phyloP scores from a whole-genome alignment of 2,113 vertebrate genomes.

The Cervus canadensis region DNA sequence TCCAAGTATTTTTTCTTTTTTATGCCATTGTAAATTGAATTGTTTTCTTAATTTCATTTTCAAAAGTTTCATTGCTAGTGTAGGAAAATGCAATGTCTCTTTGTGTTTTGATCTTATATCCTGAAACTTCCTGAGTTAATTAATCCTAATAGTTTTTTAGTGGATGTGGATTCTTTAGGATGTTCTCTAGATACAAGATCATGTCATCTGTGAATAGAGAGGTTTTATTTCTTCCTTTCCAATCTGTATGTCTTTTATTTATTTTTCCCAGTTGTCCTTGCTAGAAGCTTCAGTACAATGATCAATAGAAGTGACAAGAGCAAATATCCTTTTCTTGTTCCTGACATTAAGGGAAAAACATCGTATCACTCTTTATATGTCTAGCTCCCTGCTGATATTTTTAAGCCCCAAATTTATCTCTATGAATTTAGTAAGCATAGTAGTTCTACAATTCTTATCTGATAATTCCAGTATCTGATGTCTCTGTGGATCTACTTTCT shows the following conservation, averaged over 20 bases:
- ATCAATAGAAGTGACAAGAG: neutral
- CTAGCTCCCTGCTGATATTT: neutral
- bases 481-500: neutral
- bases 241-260: neutral
- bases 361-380: neutral
- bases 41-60: neutral
- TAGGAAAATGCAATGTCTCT: neutral
- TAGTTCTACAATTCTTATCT: neutral
- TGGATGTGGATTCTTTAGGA: neutral
- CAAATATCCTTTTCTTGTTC: neutral
- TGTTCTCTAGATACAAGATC: neutral
- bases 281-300: neutral
- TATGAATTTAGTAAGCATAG: neutral
- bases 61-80: neutral
- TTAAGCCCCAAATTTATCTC: slow-evolving; percentile 1
- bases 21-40: neutral
- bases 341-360: neutral
- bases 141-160: neutral
- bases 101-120: neutral
- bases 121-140: neutral
- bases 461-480: neutral
- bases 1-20: neutral
- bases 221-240: neutral
- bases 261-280: neutral
- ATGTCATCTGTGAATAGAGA: neutral